These are phyloP conservation scores for Enteromius mattozi DNA, from an alignment of 2,797 vertebrate species.

Conservation along the genomic window DNA sequence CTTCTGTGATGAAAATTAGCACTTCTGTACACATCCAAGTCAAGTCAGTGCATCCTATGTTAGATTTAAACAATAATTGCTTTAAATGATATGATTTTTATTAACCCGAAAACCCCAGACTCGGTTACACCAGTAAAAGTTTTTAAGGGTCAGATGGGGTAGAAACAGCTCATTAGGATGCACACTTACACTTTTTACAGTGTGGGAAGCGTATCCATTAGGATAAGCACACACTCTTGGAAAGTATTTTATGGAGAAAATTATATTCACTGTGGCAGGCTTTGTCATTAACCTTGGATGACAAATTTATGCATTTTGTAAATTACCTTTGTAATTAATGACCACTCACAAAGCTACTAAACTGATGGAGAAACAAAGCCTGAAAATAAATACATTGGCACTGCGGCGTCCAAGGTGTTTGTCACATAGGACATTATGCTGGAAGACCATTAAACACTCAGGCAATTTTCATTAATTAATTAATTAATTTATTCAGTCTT, in stretches of 20 bases:
- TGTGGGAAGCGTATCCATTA: constrained; percentile 27
- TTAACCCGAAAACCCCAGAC: background rate
- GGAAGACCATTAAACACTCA: background rate
- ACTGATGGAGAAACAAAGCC: constrained; percentile 23
- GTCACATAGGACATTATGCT: background rate
- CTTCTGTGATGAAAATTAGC: background rate
- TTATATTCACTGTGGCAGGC: constrained; percentile 14
- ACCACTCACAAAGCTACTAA: constrained; percentile 29
- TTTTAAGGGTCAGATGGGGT: background rate
- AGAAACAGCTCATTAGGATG: constrained; percentile 5
- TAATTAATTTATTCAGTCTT: background rate
- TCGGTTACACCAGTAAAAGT: too few species aligned
- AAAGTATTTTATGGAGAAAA: constrained; percentile 8
- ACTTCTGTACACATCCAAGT: background rate
- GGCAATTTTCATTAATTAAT: background rate
- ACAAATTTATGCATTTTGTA: constrained; percentile 33
- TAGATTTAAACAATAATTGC: background rate
- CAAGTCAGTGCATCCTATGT: background rate
- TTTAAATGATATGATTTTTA: background rate
- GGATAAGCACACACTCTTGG: background rate
- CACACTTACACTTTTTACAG: constrained; percentile 22
- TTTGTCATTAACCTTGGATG: constrained; percentile 43
- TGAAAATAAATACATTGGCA: constrained; percentile 17
- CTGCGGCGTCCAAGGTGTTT: background rate
- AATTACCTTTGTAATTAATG: constrained; percentile 36